Percentiles rank a stretch among this genome's conserved stretches.
Conservation (phyloP, 1,140 invertebrate species). For the Philopotamus ludificatus region DNA sequence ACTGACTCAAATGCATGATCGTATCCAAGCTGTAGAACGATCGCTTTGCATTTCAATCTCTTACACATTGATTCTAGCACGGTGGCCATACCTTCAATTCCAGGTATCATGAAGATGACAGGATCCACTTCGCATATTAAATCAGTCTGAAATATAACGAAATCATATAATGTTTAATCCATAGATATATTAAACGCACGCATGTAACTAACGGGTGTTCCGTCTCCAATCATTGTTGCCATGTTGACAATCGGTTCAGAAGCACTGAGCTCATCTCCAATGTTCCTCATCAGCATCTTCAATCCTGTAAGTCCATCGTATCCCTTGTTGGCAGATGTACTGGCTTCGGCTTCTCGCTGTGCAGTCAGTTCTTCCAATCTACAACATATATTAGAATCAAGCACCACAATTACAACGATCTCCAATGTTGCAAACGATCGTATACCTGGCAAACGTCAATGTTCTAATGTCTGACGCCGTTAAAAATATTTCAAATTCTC, state of each 20-base stretch:
- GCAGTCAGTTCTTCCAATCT: conserved; percentile 64
- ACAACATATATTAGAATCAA: too few relatives aligned
- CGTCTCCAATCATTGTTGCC: conserved; percentile 53
- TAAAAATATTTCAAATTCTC: conserved; percentile 77
- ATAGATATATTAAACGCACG: neutral
- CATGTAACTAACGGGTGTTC: conserved; percentile 44
- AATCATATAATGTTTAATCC: conserved; percentile 3
- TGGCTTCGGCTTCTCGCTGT: conserved; percentile 52
- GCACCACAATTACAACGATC: neutral
- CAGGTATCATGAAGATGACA: conserved; percentile 73
- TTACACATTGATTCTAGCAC: conserved; percentile 60
- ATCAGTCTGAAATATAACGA: conserved; percentile 44
- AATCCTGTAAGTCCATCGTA: conserved; percentile 51
- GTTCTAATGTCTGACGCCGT: conserved; percentile 76
- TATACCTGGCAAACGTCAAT: conserved; percentile 57
- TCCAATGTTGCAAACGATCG: neutral
- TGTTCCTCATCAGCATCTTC: conserved; percentile 55
- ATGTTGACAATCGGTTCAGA: conserved; percentile 52
- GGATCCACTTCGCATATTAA: conserved; percentile 46
- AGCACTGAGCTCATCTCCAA: conserved; percentile 57
- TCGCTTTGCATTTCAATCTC: conserved; percentile 62
- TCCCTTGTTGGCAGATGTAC: conserved; percentile 45
- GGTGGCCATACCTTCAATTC: conserved; percentile 72
- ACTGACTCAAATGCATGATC: conserved; percentile 47
- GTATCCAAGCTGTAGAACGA: conserved; percentile 65